A percentile compares a stretch with the other conserved stretches of the same genome.
These are phyloP conservation scores for Glandiceps talaboti DNA, from an alignment of 53 echinoderm and acorn worm genomes.

Conservation along the genomic window DNA sequence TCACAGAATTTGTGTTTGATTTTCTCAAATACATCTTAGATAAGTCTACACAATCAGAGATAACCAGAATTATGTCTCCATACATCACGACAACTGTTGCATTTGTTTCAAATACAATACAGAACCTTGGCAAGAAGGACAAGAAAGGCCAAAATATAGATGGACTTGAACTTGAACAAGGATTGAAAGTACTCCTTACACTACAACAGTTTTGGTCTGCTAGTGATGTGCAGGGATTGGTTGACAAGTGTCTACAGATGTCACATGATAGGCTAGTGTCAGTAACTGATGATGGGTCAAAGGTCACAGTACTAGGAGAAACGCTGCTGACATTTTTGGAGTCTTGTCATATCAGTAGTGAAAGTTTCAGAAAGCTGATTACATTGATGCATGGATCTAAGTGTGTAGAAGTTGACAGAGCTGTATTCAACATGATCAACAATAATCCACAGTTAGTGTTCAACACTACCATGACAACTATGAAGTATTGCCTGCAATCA, in stretches of 20 bases:
- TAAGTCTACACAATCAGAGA: too few relatives aligned
- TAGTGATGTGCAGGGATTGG: neutral
- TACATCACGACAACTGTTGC: too few relatives aligned
- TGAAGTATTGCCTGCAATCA: conserved; percentile 5
- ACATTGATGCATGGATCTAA: conserved; percentile 5
- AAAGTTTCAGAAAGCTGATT: neutral
- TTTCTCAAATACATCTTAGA: neutral
- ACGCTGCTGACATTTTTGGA: neutral
- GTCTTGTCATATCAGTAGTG: neutral
- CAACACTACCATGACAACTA: neutral
- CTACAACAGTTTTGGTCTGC: neutral
- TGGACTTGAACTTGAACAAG: neutral
- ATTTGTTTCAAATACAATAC: too few relatives aligned
- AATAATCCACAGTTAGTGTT: conserved; percentile 3
- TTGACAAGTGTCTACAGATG: neutral
- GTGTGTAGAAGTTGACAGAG: neutral
- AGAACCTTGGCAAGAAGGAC: too few relatives aligned
- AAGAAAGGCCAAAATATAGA: too few relatives aligned
- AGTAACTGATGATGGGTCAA: neutral
- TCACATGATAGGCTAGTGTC: neutral
- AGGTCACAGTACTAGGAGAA: neutral
- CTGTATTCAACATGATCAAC: conserved; percentile 10
- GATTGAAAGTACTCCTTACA: neutral
- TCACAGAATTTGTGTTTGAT: neutral
- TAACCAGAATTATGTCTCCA: too few relatives aligned